Conservation (phyloP, 64 coral and sea anemone species). For the Platygyra sinensis region DNA sequence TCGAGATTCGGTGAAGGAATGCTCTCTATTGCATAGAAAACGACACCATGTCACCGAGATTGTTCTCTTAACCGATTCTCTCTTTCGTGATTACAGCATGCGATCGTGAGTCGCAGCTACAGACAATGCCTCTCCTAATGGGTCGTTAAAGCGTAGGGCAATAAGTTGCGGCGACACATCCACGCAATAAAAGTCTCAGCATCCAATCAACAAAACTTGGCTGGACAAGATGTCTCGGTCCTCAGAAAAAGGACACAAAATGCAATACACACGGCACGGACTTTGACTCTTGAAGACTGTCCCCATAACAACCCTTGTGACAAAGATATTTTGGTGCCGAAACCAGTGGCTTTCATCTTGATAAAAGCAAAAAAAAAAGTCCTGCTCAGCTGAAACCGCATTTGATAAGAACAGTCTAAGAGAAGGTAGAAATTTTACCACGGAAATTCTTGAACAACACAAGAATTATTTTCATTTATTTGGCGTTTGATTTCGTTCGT, state of each 20-base stretch:
- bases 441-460: neutral
- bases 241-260: constrained; percentile 8
- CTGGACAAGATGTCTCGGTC: constrained; percentile 42
- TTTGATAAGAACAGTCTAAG: neutral
- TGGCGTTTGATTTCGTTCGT: too few relatives aligned
- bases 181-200: constrained; percentile 25
- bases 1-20: neutral
- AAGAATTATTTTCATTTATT: too few relatives aligned
- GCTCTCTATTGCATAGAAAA: neutral
- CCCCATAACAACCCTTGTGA: neutral
- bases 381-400: neutral
- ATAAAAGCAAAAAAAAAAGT: neutral
- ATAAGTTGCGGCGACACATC: constrained; percentile 49
- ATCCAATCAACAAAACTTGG: constrained; percentile 4
- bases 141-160: constrained; percentile 35
- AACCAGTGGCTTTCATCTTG: neutral
- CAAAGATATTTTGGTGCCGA: neutral
- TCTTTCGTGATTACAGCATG: constrained; percentile 3
- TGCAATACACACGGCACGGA: neutral
- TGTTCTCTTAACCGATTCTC: neutral
- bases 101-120: neutral
- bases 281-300: neutral
- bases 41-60: neutral
- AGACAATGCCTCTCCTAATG: constrained; percentile 27
- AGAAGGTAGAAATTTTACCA: neutral